These are phyloP conservation scores for Hypomecis punctinalis DNA, from an alignment of 2,888 invertebrate species.

Conservation along the genomic window DNA sequence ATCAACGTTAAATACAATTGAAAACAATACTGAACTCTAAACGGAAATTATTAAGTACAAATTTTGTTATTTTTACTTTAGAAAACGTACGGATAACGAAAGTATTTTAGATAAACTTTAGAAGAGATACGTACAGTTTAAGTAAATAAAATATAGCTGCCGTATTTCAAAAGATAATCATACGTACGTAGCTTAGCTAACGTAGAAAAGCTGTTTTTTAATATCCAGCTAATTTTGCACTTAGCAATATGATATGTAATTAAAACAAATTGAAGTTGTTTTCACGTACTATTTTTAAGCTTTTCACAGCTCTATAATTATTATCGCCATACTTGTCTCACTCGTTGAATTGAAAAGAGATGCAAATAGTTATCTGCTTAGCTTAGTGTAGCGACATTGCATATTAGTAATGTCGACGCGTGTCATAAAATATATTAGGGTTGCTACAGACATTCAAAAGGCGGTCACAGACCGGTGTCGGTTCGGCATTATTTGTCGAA, in stretches of 20 bases:
- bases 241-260: slow-evolving; percentile 1
- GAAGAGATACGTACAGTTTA: too few species aligned
- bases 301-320: neutral
- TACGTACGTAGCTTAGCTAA: neutral
- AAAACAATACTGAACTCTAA: neutral
- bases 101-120: too few species aligned
- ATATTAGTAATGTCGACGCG: neutral
- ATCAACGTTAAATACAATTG: neutral
- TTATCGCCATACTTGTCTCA: neutral
- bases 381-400: too few species aligned
- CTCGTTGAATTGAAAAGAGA: neutral
- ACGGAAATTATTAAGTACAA: too few species aligned
- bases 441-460: too few species aligned
- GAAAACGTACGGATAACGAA: too few species aligned
- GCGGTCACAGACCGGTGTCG: too few species aligned
- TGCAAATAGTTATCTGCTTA: neutral
- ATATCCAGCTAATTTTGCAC: neutral
- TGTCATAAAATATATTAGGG: neutral
- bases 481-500: too few species aligned
- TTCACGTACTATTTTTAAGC: neutral
- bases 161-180: neutral
- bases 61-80: too few species aligned
- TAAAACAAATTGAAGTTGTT: neutral
- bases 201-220: neutral
- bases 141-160: neutral